These are phyloP conservation scores for Xanthorhoe spadicearia DNA, from an alignment of 2,888 invertebrate species.

Conservation along the genomic window DNA sequence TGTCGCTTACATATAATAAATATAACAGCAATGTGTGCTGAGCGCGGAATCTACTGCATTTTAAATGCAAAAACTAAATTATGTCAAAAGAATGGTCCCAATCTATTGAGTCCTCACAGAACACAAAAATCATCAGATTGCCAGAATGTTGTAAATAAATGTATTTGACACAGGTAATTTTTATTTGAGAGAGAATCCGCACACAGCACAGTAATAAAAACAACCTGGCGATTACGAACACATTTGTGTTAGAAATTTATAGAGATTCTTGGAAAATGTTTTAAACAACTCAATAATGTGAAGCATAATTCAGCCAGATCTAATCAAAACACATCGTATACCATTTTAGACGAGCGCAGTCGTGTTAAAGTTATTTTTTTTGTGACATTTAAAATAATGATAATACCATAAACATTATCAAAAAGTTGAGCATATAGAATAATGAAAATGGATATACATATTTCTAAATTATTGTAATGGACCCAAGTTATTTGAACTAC, in stretches of 20 bases:
- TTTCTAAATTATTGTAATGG: neutral
- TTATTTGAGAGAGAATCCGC: conserved; percentile 29
- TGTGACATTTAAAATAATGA: neutral
- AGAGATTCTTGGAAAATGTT: conserved; percentile 5
- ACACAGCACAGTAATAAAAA: conserved; percentile 30
- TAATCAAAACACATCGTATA: conserved; percentile 50
- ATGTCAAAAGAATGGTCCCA: conserved; percentile 30
- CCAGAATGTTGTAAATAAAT: conserved; percentile 30
- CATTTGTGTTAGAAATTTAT: conserved; percentile 20
- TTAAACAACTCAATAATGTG: conserved; percentile 26
- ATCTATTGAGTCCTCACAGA: conserved; percentile 42
- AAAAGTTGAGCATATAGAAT: neutral
- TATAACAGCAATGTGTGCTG: conserved; percentile 39
- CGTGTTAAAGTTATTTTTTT: conserved; percentile 41
- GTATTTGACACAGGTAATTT: conserved; percentile 54
- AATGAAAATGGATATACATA: neutral
- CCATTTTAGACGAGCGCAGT: conserved; percentile 59
- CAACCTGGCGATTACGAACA: conserved; percentile 27
- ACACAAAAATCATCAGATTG: conserved; percentile 31
- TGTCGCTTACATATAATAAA: conserved; percentile 44
- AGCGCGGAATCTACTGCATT: conserved; percentile 40
- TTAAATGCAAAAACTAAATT: conserved; percentile 40
- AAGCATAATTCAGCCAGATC: conserved; percentile 28
- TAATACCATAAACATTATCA: neutral
- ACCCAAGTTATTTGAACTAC: neutral